Percentiles rank a stretch among this genome's conserved stretches.
Evolutionary conservation across 2,113 vertebrate species (phyloP).

Genomic region (Gasterosteus nipponicus): DNA sequence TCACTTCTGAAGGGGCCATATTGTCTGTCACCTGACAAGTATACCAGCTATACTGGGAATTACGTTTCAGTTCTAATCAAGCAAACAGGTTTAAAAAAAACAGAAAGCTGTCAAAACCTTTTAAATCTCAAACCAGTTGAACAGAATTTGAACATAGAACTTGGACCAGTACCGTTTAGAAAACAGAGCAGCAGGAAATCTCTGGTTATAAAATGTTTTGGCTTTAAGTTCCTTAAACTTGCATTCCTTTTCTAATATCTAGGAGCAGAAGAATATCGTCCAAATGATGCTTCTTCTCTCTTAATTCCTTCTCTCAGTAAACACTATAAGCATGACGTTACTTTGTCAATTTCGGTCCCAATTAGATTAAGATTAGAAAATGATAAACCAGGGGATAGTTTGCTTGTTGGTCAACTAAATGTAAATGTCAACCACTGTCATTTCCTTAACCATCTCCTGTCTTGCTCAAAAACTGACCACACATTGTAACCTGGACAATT

Average conservation of each 20-base stretch:
- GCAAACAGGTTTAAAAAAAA: not conserved
- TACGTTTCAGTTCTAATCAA: not conserved
- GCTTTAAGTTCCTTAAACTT: not conserved
- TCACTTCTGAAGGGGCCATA: not conserved
- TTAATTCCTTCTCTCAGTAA: too few species aligned
- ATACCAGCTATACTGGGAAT: not conserved
- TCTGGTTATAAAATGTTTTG: not conserved
- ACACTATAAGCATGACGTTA: not conserved
- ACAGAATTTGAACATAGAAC: not conserved
- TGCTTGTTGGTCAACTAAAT: not conserved
- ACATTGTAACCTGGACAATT: too few species aligned
- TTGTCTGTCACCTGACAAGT: not conserved
- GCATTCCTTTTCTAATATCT: not conserved
- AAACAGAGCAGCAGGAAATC: not conserved
- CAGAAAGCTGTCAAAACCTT: not conserved
- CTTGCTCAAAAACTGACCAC: too few species aligned
- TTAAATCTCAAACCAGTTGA: not conserved
- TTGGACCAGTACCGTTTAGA: not conserved
- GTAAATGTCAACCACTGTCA: not conserved
- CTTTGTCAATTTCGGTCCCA: not conserved
- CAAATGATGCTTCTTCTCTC: too few species aligned
- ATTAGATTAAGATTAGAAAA: not conserved
- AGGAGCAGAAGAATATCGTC: not conserved
- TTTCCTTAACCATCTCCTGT: not conserved
- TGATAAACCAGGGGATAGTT: not conserved